A percentile compares a stretch with the other conserved stretches of the same genome.
Evolutionary conservation across 2,888 invertebrate genomes (phyloP).

Genomic region (Steinernema carpocapsae): DNA sequence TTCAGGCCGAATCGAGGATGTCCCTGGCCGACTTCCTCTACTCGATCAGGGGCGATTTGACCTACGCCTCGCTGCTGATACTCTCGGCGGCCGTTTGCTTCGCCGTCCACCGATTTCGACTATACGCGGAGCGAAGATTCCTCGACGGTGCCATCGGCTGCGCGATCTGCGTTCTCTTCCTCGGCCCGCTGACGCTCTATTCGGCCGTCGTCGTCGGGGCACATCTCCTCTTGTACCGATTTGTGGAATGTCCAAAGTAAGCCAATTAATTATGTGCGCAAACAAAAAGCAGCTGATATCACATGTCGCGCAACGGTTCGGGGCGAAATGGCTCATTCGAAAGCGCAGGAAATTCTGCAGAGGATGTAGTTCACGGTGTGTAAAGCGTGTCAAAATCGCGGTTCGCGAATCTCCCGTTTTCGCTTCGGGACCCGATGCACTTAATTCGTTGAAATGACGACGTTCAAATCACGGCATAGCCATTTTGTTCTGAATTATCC

Average conservation of each 20-base stretch:
- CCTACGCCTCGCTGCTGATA: constrained; percentile 45
- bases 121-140: constrained; percentile 39
- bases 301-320: too few relatives aligned
- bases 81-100: constrained; percentile 51
- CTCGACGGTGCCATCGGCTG: constrained; percentile 60
- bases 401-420: too few relatives aligned
- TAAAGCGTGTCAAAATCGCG: too few relatives aligned
- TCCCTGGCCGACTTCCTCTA: constrained; percentile 29
- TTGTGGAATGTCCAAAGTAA: constrained; percentile 45
- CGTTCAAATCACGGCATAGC: too few relatives aligned
- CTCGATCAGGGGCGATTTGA: constrained; percentile 48
- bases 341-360: too few relatives aligned
- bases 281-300: not conserved
- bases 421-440: too few relatives aligned
- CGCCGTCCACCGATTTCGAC: constrained; percentile 57
- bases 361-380: too few relatives aligned
- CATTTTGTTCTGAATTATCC: too few relatives aligned
- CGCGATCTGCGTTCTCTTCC: constrained; percentile 49
- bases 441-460: too few relatives aligned
- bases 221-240: constrained; percentile 45
- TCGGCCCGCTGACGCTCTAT: constrained; percentile 55
- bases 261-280: constrained; percentile 43
- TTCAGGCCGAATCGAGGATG: too few relatives aligned
- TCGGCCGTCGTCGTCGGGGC: constrained; percentile 55
- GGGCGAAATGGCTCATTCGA: too few relatives aligned